Percentiles rank a stretch among this genome's conserved stretches.
These are phyloP conservation scores for Zootoca vivipara DNA, from an alignment of 2,113 vertebrate species.

Conservation along the genomic window DNA sequence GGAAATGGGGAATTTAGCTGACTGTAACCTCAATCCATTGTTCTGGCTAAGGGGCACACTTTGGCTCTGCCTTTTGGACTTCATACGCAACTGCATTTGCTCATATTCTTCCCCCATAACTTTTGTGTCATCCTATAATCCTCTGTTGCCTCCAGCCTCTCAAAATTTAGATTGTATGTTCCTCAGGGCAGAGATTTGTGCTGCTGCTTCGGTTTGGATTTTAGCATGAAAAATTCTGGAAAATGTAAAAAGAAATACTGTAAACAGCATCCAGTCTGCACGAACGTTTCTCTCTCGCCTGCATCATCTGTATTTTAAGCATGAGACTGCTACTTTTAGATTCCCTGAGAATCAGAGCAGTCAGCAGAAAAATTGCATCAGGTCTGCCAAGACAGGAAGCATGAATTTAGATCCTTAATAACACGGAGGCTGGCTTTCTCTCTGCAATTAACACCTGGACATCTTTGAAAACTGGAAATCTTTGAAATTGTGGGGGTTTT, in stretches of 20 bases:
- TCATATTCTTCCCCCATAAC: neutral
- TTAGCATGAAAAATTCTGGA: neutral
- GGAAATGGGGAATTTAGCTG: neutral
- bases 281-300: neutral
- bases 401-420: neutral
- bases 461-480: neutral
- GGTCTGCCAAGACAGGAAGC: neutral
- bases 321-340: neutral
- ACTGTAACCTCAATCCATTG: neutral
- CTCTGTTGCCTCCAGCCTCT: neutral
- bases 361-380: neutral
- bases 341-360: neutral
- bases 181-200: neutral
- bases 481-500: no score
- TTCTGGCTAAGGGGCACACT: neutral
- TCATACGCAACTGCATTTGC: neutral
- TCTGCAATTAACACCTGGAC: neutral
- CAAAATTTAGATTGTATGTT: neutral
- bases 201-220: neutral
- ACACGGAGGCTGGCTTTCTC: neutral
- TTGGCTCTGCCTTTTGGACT: no score
- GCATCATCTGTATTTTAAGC: neutral
- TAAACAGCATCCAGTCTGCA: neutral
- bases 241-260: neutral
- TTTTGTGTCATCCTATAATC: neutral